Evolutionary conservation across 2,113 vertebrate species (phyloP).

Genomic region (Gopherus flavomarginatus): DNA sequence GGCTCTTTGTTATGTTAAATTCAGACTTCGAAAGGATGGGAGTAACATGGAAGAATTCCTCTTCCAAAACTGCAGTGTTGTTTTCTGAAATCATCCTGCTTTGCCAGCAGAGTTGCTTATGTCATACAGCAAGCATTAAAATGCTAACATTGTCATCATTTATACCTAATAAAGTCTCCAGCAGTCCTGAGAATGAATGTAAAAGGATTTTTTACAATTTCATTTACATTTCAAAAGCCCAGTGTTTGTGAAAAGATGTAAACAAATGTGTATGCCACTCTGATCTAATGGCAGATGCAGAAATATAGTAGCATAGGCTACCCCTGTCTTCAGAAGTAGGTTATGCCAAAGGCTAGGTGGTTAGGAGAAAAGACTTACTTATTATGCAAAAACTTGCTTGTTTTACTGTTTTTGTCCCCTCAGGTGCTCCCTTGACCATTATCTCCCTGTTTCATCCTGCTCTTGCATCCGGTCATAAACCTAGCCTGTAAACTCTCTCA

Average conservation of each 20-base stretch:
- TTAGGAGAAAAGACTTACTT: background rate
- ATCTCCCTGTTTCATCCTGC: slow-evolving; percentile 17
- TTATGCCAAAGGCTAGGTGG: background rate
- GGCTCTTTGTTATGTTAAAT: slow-evolving; percentile 53
- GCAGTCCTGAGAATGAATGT: background rate
- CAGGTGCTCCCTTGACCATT: background rate
- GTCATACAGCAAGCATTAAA: slow-evolving; percentile 22
- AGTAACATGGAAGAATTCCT: slow-evolving; percentile 37
- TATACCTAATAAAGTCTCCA: background rate
- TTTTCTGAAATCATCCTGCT: slow-evolving; percentile 5
- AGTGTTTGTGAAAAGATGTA: background rate
- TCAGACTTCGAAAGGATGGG: background rate
- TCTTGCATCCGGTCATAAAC: background rate
- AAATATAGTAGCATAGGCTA: background rate
- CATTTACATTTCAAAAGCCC: background rate
- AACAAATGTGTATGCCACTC: background rate
- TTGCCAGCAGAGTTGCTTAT: slow-evolving; percentile 4
- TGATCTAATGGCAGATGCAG: background rate
- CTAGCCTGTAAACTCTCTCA: slow-evolving; percentile 29
- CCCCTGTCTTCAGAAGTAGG: background rate
- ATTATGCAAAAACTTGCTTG: background rate
- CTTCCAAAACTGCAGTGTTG: background rate
- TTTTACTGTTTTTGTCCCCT: background rate
- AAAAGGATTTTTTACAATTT: slow-evolving; percentile 29
- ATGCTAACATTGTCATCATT: slow-evolving; percentile 12